Percentiles rank a stretch among this genome's conserved stretches.
These are phyloP conservation scores for Asarcornis scutulata DNA, from an alignment of 2,113 vertebrate species.

Conservation along the genomic window DNA sequence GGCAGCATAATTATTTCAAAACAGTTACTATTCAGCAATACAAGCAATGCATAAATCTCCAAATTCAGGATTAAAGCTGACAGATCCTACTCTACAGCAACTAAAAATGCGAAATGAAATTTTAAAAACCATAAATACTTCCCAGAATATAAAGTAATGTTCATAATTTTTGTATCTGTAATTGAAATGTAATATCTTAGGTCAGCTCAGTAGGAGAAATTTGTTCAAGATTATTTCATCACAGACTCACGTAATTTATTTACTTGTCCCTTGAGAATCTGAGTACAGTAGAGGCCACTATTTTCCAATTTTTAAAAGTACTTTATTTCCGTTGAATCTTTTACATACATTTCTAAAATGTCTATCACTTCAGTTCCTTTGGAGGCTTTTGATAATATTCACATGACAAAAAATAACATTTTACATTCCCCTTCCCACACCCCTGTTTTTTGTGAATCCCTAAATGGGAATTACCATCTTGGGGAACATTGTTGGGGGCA, in stretches of 20 bases:
- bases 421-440: rapidly evolving
- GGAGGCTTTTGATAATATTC: not conserved
- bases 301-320: not conserved
- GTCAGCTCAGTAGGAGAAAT: not conserved
- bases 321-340: not conserved
- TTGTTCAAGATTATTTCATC: not conserved
- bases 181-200: not conserved
- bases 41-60: not conserved
- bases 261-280: not conserved
- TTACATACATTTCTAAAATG: not conserved
- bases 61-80: not conserved
- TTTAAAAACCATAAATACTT: not conserved
- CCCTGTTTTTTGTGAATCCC: not conserved
- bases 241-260: not conserved
- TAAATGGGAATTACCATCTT: not conserved
- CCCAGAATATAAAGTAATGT: not conserved
- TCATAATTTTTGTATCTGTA: not conserved
- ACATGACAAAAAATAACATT: not conserved
- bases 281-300: not conserved
- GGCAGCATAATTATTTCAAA: not conserved
- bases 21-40: not conserved
- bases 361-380: not conserved
- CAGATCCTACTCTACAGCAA: not conserved
- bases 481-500: no score
- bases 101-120: not conserved